Evolutionary conservation across 2,113 vertebrate genomes (phyloP).

Genomic region (Anoura caudifer): DNA sequence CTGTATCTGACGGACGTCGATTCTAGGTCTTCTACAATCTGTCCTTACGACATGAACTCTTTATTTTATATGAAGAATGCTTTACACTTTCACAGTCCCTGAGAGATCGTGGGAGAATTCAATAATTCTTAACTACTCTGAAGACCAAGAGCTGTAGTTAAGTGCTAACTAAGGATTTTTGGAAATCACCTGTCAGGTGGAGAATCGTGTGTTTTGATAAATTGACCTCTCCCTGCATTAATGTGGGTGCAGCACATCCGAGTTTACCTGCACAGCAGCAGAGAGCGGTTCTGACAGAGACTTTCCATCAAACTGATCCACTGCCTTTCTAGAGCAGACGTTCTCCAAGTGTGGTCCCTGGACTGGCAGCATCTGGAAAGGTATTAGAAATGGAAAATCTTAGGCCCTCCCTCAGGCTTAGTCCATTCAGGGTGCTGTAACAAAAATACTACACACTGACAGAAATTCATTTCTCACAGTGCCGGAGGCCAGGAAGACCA

Average conservation of each 20-base stretch:
- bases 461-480: neutral
- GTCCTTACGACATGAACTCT: neutral
- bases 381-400: neutral
- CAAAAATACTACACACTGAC: neutral
- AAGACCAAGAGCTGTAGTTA: slow-evolving; percentile 31
- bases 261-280: neutral
- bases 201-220: slow-evolving; percentile 35
- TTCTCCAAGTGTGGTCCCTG: neutral
- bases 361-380: neutral
- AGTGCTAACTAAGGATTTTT: slow-evolving; percentile 54
- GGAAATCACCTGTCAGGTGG: slow-evolving; percentile 40
- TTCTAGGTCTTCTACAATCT: neutral
- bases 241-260: neutral
- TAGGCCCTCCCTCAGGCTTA: neutral
- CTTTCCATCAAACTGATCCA: slow-evolving; percentile 32
- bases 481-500: neutral
- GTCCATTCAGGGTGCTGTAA: neutral
- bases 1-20: neutral
- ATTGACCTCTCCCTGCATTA: slow-evolving; percentile 16
- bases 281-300: slow-evolving; percentile 13
- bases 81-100: slow-evolving; percentile 1
- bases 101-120: slow-evolving; percentile 32
- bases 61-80: slow-evolving; percentile 19
- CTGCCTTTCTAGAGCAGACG: neutral
- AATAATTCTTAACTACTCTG: slow-evolving; percentile 62